Conservation (phyloP, 2,888 invertebrate species). For the Anagyrus pseudococci region DNA sequence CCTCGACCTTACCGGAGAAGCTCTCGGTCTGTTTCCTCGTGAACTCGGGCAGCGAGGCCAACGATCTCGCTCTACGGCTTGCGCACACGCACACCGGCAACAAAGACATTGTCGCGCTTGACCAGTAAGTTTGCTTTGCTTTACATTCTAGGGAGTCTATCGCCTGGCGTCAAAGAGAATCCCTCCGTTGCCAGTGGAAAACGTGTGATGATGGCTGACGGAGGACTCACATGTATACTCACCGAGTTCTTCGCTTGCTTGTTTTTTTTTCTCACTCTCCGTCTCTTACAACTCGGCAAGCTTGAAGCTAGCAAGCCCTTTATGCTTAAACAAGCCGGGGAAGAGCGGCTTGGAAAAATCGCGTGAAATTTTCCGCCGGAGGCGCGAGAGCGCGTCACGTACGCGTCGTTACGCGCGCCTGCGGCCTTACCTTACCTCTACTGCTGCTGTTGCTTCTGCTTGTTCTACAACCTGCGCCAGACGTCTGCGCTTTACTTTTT, state of each 20-base stretch:
- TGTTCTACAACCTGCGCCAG: conserved; percentile 13
- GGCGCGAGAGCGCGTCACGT: conserved; percentile 17
- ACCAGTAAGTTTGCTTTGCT: conserved; percentile 81
- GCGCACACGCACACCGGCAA: conserved; percentile 89
- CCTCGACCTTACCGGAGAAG: conserved; percentile 81
- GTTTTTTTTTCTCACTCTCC: no score
- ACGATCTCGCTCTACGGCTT: conserved; percentile 92
- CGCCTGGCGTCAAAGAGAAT: no score
- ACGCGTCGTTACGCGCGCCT: neutral
- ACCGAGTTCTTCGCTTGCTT: no score
- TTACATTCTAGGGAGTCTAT: no score
- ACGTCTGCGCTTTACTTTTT: conserved; percentile 13
- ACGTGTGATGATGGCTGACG: no score
- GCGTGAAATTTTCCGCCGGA: neutral
- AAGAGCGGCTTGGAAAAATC: conserved; percentile 19
- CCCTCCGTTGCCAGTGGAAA: no score
- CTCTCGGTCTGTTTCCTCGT: conserved; percentile 94
- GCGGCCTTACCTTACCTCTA: conserved; percentile 7
- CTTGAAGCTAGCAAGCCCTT: conserved; percentile 6
- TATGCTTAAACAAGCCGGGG: conserved; percentile 7
- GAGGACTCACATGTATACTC: no score
- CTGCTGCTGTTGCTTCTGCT: conserved; percentile 1
- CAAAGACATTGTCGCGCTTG: conserved; percentile 89
- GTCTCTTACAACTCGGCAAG: neutral
- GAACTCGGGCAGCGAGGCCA: conserved; percentile 99